Percentiles rank a stretch among this genome's conserved stretches.
Evolutionary conservation across 2,797 vertebrate genomes (phyloP).

Genomic region (Labroides dimidiatus): DNA sequence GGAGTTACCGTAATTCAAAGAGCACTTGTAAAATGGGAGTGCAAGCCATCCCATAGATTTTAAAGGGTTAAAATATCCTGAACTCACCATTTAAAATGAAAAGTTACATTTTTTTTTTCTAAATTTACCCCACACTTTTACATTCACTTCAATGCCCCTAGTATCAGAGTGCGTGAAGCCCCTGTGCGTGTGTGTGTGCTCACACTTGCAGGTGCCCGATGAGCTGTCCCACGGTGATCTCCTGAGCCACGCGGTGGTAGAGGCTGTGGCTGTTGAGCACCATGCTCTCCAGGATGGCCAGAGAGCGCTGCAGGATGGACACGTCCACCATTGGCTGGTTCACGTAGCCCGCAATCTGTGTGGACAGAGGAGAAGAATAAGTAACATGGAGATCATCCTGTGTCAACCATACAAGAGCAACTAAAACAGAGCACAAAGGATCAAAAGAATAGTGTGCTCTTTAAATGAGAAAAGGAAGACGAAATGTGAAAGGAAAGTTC

Average conservation of each 20-base stretch:
- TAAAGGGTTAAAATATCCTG: slow-evolving; percentile 28
- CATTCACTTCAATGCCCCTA: slow-evolving; percentile 17
- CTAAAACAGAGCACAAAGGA: neutral
- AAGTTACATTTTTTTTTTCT: neutral
- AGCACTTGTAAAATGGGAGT: no score
- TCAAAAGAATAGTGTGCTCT: neutral
- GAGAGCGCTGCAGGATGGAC: slow-evolving; percentile 96
- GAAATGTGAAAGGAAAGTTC: slow-evolving; percentile 8
- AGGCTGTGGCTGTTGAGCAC: slow-evolving; percentile 98
- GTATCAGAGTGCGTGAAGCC: slow-evolving; percentile 66
- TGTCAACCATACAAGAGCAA: neutral
- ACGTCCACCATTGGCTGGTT: slow-evolving; percentile 97
- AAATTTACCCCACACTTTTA: slow-evolving; percentile 19
- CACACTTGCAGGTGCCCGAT: slow-evolving; percentile 99
- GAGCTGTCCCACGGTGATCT: slow-evolving; percentile 98
- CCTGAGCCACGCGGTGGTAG: slow-evolving; percentile 95
- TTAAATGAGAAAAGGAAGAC: neutral
- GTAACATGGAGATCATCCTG: neutral
- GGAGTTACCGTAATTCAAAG: no score
- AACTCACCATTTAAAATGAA: slow-evolving; percentile 15
- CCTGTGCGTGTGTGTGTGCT: slow-evolving; percentile 89
- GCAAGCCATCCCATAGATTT: neutral
- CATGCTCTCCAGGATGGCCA: slow-evolving; percentile 99
- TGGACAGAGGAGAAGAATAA: slow-evolving; percentile 1
- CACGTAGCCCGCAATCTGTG: slow-evolving; percentile 95